phyloP scores from a whole-genome alignment of 2,113 vertebrate genomes.

The Callocephalon fimbriatum region DNA sequence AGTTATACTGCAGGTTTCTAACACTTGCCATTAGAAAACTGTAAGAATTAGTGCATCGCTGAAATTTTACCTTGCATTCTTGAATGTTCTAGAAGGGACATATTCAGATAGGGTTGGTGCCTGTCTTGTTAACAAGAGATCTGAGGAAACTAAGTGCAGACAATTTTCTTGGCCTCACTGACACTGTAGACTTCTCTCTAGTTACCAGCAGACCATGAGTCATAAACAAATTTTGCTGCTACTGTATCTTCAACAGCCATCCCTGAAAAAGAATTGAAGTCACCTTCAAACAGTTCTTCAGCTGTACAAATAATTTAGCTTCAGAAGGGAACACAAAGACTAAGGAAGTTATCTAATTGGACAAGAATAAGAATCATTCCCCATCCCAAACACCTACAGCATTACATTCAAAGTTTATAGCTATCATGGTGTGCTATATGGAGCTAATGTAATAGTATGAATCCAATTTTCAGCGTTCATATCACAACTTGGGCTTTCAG shows the following conservation, averaged over 20 bases:
- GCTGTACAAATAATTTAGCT: neutral
- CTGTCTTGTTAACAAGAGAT: neutral
- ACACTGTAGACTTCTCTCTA: neutral
- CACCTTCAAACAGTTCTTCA: neutral
- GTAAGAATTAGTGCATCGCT: neutral
- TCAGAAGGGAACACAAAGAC: neutral
- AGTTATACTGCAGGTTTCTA: neutral
- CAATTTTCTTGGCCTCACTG: neutral
- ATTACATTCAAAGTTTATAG: neutral
- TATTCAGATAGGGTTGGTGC: neutral
- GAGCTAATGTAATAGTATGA: neutral
- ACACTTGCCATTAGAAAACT: neutral
- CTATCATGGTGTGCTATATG: neutral
- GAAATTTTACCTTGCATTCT: neutral
- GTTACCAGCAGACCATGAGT: constrained; percentile 83
- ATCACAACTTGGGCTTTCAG: neutral
- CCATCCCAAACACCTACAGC: neutral
- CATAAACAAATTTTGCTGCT: constrained; percentile 89
- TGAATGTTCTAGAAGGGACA: neutral
- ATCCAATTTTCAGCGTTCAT: neutral
- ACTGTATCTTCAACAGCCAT: constrained; percentile 93
- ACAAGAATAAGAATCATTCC: neutral
- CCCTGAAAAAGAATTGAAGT: constrained; percentile 77
- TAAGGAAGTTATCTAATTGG: neutral
- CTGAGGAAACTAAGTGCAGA: neutral